A percentile compares a stretch with the other conserved stretches of the same genome.
These are phyloP conservation scores for Tolmerus cingulatus DNA, from an alignment of 2,888 invertebrate genomes.

Conservation along the genomic window DNA sequence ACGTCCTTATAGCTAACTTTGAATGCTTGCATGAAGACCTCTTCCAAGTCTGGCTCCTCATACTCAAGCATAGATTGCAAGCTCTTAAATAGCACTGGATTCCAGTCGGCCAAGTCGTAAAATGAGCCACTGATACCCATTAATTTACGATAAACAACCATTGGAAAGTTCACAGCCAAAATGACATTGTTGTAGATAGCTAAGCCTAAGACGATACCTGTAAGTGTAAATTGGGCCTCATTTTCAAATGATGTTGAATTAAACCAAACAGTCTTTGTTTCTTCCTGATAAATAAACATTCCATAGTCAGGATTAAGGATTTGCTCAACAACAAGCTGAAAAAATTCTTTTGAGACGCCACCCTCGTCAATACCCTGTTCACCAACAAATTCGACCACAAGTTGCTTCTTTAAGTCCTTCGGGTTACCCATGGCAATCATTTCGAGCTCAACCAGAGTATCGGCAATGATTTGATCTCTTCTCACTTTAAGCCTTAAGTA, in stretches of 20 bases:
- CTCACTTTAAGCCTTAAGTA: constrained; percentile 84
- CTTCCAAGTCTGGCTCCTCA: constrained; percentile 80
- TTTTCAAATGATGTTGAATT: constrained; percentile 94
- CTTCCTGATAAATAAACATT: constrained; percentile 78
- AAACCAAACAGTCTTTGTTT: constrained; percentile 80
- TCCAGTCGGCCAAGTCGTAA: constrained; percentile 88
- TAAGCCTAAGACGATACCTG: constrained; percentile 91
- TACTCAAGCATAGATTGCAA: constrained; percentile 86
- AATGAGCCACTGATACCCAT: constrained; percentile 90
- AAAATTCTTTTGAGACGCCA: constrained; percentile 96
- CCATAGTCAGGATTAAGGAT: constrained; percentile 97
- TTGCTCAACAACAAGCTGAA: constrained; percentile 91
- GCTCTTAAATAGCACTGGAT: constrained; percentile 84
- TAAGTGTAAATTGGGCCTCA: constrained; percentile 91
- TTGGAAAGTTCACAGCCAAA: constrained; percentile 91
- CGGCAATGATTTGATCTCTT: constrained; percentile 87
- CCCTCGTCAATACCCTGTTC: constrained; percentile 97
- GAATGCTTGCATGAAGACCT: constrained; percentile 90
- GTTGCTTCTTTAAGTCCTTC: constrained; percentile 89
- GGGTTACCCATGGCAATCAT: constrained; percentile 94
- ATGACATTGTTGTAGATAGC: constrained; percentile 97
- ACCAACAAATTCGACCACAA: constrained; percentile 94
- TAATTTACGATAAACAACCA: constrained; percentile 93
- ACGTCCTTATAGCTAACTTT: constrained; percentile 89
- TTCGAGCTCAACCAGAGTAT: constrained; percentile 89